A percentile compares a stretch with the other conserved stretches of the same genome.
These are phyloP conservation scores for Machimus rusticus DNA, from an alignment of 2,888 invertebrate species.

Conservation along the genomic window DNA sequence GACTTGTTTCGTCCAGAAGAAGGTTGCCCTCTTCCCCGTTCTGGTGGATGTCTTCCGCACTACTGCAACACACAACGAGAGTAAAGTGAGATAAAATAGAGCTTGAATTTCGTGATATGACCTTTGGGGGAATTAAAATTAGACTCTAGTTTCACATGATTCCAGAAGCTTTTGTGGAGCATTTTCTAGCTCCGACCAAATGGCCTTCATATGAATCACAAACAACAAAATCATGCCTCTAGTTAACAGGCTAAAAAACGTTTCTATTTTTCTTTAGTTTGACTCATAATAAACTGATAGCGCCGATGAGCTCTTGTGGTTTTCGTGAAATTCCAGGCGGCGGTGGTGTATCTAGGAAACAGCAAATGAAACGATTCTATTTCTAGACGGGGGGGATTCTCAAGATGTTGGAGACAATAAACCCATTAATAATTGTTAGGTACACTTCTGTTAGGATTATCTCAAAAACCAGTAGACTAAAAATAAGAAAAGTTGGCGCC, in stretches of 20 bases:
- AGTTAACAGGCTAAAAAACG: neutral
- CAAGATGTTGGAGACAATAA: neutral
- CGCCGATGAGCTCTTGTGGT: neutral
- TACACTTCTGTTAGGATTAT: neutral
- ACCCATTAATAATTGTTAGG: neutral
- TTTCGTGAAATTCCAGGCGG: neutral
- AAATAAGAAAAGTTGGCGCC: neutral
- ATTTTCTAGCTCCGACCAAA: neutral
- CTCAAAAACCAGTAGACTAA: neutral
- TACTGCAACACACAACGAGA: neutral
- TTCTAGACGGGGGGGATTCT: neutral
- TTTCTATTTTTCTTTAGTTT: neutral
- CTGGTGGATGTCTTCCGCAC: neutral
- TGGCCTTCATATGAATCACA: neutral
- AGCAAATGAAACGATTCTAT: neutral
- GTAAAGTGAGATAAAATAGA: neutral
- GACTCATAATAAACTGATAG: conserved; percentile 4
- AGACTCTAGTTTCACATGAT: neutral
- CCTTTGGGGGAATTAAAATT: neutral
- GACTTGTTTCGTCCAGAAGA: neutral
- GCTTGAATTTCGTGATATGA: neutral
- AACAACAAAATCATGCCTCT: neutral
- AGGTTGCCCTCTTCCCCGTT: neutral
- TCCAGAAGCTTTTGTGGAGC: neutral
- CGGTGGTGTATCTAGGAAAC: neutral